Evolutionary conservation across 2,797 vertebrate species (phyloP).

Genomic region (Zalophus californianus): DNA sequence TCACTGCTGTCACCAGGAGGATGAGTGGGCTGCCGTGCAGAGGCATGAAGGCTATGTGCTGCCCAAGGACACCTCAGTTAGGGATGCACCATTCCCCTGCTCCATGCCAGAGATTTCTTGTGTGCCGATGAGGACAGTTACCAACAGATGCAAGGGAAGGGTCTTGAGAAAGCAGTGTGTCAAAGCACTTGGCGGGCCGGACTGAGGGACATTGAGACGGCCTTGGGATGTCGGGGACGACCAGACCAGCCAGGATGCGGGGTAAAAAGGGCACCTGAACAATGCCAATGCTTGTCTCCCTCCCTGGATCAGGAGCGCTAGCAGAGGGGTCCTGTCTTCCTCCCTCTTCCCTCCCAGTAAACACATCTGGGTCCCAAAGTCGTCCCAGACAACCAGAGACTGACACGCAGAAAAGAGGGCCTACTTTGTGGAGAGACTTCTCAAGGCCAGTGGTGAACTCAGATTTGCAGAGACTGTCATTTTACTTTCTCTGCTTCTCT

Average conservation of each 20-base stretch:
- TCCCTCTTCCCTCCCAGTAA: not conserved
- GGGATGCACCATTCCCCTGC: rapidly evolving
- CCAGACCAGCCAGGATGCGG: rapidly evolving
- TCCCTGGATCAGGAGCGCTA: not conserved
- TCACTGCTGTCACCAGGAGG: not conserved
- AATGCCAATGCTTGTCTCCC: not conserved
- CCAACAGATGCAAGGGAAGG: not conserved
- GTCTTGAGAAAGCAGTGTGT: not conserved
- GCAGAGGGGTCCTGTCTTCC: not conserved
- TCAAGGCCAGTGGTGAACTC: not conserved
- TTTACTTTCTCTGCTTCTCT: not conserved
- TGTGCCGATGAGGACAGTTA: not conserved
- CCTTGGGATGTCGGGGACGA: not conserved
- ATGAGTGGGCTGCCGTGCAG: not conserved
- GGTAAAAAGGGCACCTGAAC: not conserved
- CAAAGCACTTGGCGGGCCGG: no score
- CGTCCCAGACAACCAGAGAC: not conserved
- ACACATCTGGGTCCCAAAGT: not conserved
- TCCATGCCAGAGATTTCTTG: rapidly evolving
- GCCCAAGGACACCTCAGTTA: not conserved
- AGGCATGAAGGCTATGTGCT: not conserved
- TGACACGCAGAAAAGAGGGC: not conserved
- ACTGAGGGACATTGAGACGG: rapidly evolving
- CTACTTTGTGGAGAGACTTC: not conserved
- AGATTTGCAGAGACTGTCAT: not conserved